These are phyloP conservation scores for Dolichoris vasculosae DNA, from an alignment of 1,140 invertebrate genomes.

Conservation along the genomic window DNA sequence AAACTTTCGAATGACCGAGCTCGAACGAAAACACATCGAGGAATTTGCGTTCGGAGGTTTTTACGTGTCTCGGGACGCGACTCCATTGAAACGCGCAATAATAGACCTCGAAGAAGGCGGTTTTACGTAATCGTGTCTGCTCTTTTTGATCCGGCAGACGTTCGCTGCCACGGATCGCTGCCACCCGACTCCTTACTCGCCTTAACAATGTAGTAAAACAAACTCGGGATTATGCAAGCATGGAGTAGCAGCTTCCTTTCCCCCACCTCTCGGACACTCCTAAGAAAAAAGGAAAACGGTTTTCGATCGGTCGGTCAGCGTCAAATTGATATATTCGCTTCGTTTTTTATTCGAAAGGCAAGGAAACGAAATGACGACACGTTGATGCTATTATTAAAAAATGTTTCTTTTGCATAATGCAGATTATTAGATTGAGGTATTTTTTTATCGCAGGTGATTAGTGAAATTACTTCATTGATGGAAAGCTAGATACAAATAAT, in stretches of 20 bases:
- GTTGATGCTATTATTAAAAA: not conserved
- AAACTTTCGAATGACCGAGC: not conserved
- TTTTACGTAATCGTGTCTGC: constrained; percentile 35
- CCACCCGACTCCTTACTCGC: not conserved
- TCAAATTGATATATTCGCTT: not conserved
- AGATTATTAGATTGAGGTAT: not conserved
- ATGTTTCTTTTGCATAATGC: not conserved
- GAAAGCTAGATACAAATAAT: constrained; percentile 7
- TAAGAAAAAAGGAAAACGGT: not conserved
- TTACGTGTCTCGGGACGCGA: not conserved
- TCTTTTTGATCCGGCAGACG: constrained; percentile 28
- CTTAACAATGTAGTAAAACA: constrained; percentile 39
- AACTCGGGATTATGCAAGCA: constrained; percentile 29
- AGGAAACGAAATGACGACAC: not conserved
- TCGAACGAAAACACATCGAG: not conserved
- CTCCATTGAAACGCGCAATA: not conserved
- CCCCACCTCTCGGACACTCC: not conserved
- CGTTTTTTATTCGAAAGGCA: not conserved
- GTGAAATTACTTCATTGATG: constrained; percentile 7
- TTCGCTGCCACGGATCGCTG: constrained; percentile 12
- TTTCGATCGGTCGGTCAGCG: not conserved
- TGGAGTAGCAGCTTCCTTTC: constrained; percentile 13
- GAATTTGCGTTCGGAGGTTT: not conserved
- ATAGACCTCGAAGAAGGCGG: not conserved
- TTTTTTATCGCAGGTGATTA: constrained; percentile 3